Conservation (phyloP, 2,797 vertebrate species). For the Meda fulgida region DNA sequence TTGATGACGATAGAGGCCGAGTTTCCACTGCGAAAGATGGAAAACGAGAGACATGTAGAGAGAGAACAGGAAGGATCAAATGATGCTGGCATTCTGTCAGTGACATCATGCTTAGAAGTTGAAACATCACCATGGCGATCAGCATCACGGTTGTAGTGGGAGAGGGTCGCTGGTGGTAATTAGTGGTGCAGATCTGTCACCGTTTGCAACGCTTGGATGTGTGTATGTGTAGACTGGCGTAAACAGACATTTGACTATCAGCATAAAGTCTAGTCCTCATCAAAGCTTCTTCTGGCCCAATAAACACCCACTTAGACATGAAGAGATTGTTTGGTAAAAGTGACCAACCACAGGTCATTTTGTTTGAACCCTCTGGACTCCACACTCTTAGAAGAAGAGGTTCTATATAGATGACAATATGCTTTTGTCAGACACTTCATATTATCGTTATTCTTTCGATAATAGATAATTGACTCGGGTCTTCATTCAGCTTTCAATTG, state of each 20-base stretch:
- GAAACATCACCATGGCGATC: slow-evolving; percentile 20
- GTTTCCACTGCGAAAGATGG: not conserved
- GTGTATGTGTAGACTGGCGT: slow-evolving; percentile 10
- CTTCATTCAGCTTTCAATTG: no score
- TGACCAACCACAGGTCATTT: not conserved
- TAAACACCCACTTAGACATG: not conserved
- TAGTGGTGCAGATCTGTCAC: slow-evolving; percentile 8
- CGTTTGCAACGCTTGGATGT: not conserved
- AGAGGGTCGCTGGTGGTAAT: slow-evolving; percentile 1
- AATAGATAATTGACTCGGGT: no score
- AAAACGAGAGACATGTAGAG: not conserved
- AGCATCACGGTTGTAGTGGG: not conserved
- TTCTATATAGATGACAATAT: no score
- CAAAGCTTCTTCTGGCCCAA: not conserved
- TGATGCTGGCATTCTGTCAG: not conserved
- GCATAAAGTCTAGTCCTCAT: not conserved
- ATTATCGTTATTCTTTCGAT: no score
- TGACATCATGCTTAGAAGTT: slow-evolving; percentile 15
- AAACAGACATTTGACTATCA: not conserved
- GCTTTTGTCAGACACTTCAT: no score
- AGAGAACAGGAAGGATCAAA: slow-evolving; percentile 31
- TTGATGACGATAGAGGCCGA: not conserved
- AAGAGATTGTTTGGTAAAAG: not conserved
- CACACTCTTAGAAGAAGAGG: not conserved
- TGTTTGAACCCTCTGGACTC: not conserved